Base-by-base conservation (phyloP, 1,140 invertebrate genomes). In the Nymphalis io region DNA sequence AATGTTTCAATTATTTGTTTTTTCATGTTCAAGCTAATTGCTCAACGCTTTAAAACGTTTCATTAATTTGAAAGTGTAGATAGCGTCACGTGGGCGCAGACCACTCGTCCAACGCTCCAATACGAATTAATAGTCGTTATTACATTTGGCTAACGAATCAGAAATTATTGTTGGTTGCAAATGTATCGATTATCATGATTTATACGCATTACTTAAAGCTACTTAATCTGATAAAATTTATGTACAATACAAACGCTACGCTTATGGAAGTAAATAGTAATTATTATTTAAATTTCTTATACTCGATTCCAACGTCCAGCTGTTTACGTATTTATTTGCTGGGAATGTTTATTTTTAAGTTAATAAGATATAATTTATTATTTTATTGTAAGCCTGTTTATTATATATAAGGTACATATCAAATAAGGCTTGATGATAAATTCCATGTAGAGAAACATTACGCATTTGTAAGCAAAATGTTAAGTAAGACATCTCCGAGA, bases 111-210 rank as follows among this genome's bases (percentile, higher is more conserved):
- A 60, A 40, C 21, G 38, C 59, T 46, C 59, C 65, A 68, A 63
- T 60, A 64, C 68, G 74, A 78, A 84, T 86, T 83, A 82, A 87
- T 84, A 78, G 79, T 55, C 61, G 74, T 80, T 81, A 73, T 73
- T 73, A 81, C 80, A 80, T 84, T 80, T 72, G 76, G 78, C 74
- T 79, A 76, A 79, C 76, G 76, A 74, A 77, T 78, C 75, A 70
- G 76, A 81, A 79, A 74, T 81, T 71, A 71, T 71, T 48, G 58
- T 51, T 51, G 55, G 48, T 61, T 71, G 57, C 39, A 70, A 71
- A 71, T 71, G 55, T 59, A 66, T 68, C 64, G 40, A 73, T 57
- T 73, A 58, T 68, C 39, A 44, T 68, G 65, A 68, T 73, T 73
- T 68, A 73, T 68, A 60, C 53, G 60, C 59, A 63, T 73, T 64